phyloP scores from a whole-genome alignment of 64 coral and sea anemone genomes.

The Stichodactyla mertensii region DNA sequence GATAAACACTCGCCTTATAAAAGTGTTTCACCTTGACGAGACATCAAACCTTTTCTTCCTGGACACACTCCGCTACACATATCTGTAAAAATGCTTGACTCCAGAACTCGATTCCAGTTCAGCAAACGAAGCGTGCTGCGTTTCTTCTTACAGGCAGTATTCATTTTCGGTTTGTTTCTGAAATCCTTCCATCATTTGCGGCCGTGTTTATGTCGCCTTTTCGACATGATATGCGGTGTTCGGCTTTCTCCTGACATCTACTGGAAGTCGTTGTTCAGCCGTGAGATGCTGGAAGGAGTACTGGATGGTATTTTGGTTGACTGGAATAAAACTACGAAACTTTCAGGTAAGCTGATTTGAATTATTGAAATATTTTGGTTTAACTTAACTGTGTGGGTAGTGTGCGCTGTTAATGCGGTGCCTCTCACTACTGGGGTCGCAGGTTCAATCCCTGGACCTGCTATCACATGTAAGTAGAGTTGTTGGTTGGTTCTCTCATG shows the following conservation, averaged over 20 bases:
- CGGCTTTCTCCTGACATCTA: slow-evolving; percentile 48
- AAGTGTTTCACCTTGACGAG: neutral
- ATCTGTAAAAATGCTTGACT: neutral
- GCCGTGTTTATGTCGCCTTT: neutral
- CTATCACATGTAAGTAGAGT: no score
- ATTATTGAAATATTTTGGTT: neutral
- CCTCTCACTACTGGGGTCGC: no score
- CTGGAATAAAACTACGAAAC: slow-evolving; percentile 60
- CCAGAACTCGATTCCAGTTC: neutral
- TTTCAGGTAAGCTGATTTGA: neutral
- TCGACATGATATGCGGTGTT: slow-evolving; percentile 27
- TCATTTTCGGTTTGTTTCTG: neutral
- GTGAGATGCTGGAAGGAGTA: slow-evolving; percentile 68
- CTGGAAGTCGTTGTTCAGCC: slow-evolving; percentile 79
- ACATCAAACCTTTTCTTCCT: neutral
- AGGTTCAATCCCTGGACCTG: no score
- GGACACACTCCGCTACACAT: neutral
- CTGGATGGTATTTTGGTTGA: slow-evolving; percentile 56
- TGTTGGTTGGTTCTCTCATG: no score
- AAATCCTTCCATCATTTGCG: neutral
- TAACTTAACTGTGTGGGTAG: neutral
- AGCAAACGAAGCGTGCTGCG: neutral
- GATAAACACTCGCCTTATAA: no score
- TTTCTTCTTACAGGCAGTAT: neutral
- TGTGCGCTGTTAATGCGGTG: no score